Conservation (phyloP, 30 jellyfish, hydroid and myxozoan genomes). For the Turritopsis dohrnii region DNA sequence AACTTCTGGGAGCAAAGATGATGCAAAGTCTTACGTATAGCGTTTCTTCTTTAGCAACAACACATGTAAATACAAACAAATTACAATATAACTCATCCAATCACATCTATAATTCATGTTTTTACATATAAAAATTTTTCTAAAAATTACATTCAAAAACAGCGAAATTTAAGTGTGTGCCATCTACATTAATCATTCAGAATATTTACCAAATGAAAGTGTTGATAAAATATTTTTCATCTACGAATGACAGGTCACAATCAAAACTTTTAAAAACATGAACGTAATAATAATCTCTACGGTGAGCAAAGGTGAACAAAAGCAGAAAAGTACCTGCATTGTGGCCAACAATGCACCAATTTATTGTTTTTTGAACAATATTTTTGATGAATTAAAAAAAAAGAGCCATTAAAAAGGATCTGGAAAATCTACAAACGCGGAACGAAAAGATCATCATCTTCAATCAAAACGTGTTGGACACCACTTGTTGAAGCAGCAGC, state of each 20-base stretch:
- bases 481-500: not conserved
- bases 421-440: not conserved
- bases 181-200: not conserved
- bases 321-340: no score
- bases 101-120: not conserved
- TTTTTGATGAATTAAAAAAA: not conserved
- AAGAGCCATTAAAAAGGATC: not conserved
- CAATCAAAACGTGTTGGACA: not conserved
- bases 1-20: no score
- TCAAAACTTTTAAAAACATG: no score
- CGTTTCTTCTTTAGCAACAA: not conserved
- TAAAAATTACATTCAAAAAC: not conserved
- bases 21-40: not conserved
- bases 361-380: no score
- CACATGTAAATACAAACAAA: not conserved
- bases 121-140: not conserved
- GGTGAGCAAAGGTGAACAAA: no score
- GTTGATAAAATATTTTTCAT: no score
- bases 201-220: no score
- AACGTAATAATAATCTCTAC: no score
- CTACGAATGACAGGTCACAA: no score
- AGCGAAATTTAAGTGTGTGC: not conserved
- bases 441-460: slow-evolving; percentile 1
- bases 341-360: no score
- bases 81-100: not conserved